These are phyloP conservation scores for Hirudinaria manillensis DNA, from an alignment of 2,888 invertebrate species.

Conservation along the genomic window DNA sequence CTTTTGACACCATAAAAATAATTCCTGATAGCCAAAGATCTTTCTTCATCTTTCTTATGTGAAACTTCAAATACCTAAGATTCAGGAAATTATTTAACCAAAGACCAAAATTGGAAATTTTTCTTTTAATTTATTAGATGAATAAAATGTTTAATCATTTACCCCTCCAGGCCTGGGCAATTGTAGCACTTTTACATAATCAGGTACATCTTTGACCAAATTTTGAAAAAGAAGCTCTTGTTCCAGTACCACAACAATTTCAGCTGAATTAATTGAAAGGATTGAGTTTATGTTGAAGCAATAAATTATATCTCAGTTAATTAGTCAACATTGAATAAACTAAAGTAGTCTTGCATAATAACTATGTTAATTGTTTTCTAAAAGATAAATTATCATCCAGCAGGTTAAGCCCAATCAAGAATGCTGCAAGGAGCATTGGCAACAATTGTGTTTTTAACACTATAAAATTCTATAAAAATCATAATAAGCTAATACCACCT, in stretches of 20 bases:
- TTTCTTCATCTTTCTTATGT: conserved; percentile 64
- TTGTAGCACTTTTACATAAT: conserved; percentile 83
- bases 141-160: not conserved
- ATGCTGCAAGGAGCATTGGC: no score
- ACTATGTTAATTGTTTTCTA: no score
- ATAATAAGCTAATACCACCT: no score
- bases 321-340: no score
- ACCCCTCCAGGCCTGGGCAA: conserved; percentile 94
- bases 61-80: conserved; percentile 75
- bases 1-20: conserved; percentile 89
- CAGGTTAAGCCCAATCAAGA: no score
- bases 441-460: no score
- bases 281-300: no score
- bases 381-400: no score
- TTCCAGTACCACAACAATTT: conserved; percentile 87
- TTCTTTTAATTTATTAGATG: not conserved
- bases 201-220: conserved; percentile 83
- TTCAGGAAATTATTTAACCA: not conserved
- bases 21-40: conserved; percentile 77
- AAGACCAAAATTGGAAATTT: not conserved
- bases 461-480: no score
- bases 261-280: conserved; percentile 57
- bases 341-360: no score
- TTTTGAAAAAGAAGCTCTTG: conserved; percentile 93
- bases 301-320: no score